Evolutionary conservation across 2,888 invertebrate species (phyloP), one percentile per base, ranked within the genome.

Genomic region (Noctua pronuba): DNA sequence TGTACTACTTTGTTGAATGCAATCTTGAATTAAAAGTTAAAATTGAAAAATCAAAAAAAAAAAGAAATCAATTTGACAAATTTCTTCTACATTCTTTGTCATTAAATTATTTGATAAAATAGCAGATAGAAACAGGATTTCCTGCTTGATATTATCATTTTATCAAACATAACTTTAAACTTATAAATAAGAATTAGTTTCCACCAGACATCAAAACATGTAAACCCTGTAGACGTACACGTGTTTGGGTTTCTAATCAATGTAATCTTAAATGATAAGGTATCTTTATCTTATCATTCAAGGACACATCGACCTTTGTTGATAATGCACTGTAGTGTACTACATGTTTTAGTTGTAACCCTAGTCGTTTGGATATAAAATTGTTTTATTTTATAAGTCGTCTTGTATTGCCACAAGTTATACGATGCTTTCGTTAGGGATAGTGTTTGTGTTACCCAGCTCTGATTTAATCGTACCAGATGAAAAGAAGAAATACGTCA

Each of bases 221-320:
- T 35, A 67, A 58, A 66, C 21, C 5, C 31, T 46, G 38, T 65
- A 69, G n/a, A n/a, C 41, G 2, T 44, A 62, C 52, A 77, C 77
- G 28, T 70, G 41, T 55, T 62, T 83, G 18, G n/a, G 38, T 55
- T 49, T 58, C 16, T 66, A 66, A 82, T 69, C 58, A 52, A 49
- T 8, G 46, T 83, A 46, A 66, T 70, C 77, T 70, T 60, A 70
- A 55, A 66, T 66, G 65, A 82, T 83, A 82, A 58, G 28, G 16
- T 82, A 82, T 76, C 58, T 38, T n/a, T 77, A 49, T 62, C 60
- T 83, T 70, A 80, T 80, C 83, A 67, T 69, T 46, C 52, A 80
- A 80, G 77, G 83, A 66, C 31, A 44, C 11, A 24, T 11, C 49
- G 65, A 82, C 49, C 80, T 79, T 60, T 60, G 31, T 31, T 79